These are phyloP conservation scores for Drosophila obscura DNA, from an alignment of 1,140 invertebrate genomes.

Conservation along the genomic window DNA sequence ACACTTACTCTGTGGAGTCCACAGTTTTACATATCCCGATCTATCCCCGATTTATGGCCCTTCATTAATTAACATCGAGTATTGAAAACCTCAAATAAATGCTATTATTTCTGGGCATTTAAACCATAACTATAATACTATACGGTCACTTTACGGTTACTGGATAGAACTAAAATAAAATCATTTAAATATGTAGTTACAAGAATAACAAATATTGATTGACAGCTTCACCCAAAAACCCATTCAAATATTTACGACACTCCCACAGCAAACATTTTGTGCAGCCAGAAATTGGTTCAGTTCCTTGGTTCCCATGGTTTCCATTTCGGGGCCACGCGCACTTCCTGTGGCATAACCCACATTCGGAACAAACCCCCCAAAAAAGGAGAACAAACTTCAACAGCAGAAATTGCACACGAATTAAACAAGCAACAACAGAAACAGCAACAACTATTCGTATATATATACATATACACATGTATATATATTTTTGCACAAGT, in stretches of 20 bases:
- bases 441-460: conserved; percentile 34
- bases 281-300: conserved; percentile 4
- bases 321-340: conserved; percentile 30
- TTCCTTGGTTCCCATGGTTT: conserved; percentile 9
- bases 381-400: conserved; percentile 14
- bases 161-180: too few relatives aligned
- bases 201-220: not conserved
- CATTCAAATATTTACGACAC: conserved; percentile 4
- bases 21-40: too few relatives aligned
- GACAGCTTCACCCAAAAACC: not conserved
- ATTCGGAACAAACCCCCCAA: not conserved
- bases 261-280: not conserved
- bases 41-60: too few relatives aligned
- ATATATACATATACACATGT: conserved; percentile 16
- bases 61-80: too few relatives aligned
- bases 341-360: conserved; percentile 32
- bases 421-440: conserved; percentile 52
- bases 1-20: too few relatives aligned
- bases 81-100: too few relatives aligned
- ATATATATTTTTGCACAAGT: conserved; percentile 45
- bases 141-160: too few relatives aligned
- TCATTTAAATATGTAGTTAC: too few relatives aligned
- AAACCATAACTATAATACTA: too few relatives aligned
- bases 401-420: conserved; percentile 58
- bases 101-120: too few relatives aligned